These are phyloP conservation scores for Resseliella maxima DNA, from an alignment of 2,888 invertebrate species.

Conservation along the genomic window DNA sequence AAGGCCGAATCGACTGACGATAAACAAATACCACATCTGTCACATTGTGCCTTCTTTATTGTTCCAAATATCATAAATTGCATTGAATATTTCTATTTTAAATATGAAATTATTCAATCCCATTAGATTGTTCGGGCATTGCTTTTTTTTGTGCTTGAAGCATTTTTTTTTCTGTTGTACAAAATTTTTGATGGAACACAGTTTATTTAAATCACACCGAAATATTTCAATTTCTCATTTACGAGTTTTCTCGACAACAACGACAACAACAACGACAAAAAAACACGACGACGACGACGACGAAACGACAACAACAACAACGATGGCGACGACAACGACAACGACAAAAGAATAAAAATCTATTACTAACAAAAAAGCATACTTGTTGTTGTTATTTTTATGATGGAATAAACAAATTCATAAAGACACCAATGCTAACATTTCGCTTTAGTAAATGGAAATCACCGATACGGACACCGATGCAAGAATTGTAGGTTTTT, in stretches of 20 bases:
- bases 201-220: slow-evolving; percentile 8
- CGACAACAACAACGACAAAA: neutral
- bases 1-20: neutral
- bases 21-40: slow-evolving; percentile 26
- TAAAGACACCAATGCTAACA: neutral
- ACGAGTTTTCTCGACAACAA: neutral
- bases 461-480: neutral
- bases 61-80: slow-evolving; percentile 10
- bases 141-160: no score
- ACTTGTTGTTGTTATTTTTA: neutral
- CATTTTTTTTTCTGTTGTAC: neutral
- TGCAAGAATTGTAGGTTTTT: neutral
- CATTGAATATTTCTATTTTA: neutral
- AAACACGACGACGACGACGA: no score
- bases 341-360: slow-evolving; percentile 11
- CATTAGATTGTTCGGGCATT: neutral
- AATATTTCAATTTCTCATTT: neutral
- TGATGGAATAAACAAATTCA: slow-evolving; percentile 33
- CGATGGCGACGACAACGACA: neutral
- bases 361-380: neutral
- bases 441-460: neutral
- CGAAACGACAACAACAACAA: no score
- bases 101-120: slow-evolving; percentile 24
- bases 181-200: neutral
- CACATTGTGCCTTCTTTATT: neutral